These are phyloP conservation scores for Eudasyphora cyanicolor DNA, from an alignment of 2,888 invertebrate genomes.

Conservation along the genomic window DNA sequence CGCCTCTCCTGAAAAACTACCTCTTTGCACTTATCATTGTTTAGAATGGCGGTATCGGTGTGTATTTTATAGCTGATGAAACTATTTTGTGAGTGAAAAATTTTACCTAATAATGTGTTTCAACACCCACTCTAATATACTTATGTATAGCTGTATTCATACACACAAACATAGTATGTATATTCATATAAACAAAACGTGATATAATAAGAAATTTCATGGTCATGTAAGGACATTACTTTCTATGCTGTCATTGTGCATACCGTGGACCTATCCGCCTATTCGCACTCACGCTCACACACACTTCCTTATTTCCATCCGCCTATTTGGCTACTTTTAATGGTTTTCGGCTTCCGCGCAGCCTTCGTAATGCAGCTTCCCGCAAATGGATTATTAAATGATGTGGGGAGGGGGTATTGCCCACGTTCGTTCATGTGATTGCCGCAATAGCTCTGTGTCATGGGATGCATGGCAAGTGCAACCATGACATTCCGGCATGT, in stretches of 20 bases:
- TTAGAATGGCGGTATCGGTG: no score
- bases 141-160: slow-evolving; percentile 38
- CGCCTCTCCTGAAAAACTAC: no score
- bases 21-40: no score
- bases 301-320: no score
- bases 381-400: slow-evolving; percentile 6
- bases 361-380: slow-evolving; percentile 27
- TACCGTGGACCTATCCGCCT: no score
- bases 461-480: slow-evolving; percentile 9
- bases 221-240: slow-evolving; percentile 53
- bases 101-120: no score
- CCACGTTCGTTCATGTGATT: not conserved
- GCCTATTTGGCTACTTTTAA: slow-evolving; percentile 11
- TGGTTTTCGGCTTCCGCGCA: not conserved
- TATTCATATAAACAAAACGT: no score
- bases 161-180: slow-evolving; percentile 31
- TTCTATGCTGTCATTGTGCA: slow-evolving; percentile 16
- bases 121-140: slow-evolving; percentile 14
- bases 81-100: no score
- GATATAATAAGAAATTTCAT: slow-evolving; percentile 53
- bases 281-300: slow-evolving; percentile 1
- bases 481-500: slow-evolving; percentile 51
- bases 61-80: no score
- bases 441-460: not conserved
- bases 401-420: not conserved